Evolutionary conservation across 2,797 vertebrate species (phyloP), one percentile per base, ranked within the genome.

Genomic region (Balearica regulorum): DNA sequence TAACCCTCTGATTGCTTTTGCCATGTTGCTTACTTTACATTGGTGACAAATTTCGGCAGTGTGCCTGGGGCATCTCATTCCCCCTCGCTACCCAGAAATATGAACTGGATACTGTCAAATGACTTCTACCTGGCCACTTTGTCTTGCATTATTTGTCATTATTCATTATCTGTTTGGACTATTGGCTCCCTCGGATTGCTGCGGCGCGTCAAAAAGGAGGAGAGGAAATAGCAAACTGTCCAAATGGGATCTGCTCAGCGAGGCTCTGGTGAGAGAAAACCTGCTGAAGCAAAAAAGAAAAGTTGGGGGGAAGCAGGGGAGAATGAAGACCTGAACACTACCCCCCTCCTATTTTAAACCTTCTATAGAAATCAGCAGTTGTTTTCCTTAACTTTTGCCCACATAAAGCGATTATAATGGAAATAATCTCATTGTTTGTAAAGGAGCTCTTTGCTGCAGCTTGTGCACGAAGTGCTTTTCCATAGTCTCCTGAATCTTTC

Each of bases 1-100:
- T 97, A 98, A 98, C 97, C 84, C 96, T 95, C 79, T 85, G 82
- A 68, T 75, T 72, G 77, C 48, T 73, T 76, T 78, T 39, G 26
- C 33, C 49, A 65, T 0, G 0, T 78, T 80, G 29, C 43, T 88
- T 79, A 31, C 78, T 90, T 90, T 91, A 83, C 60, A 61, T 5
- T 43, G 58, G 48, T 72, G 51, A 82, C 46, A 89, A 66, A 94
- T 94, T 93, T 89, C 5, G 4, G 28, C 54, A 22, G 22, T 48
- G 33, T 83, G 57, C 46, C 72, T 71, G 71, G 25, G 75, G 46
- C 39, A 31, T 39, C 31, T 93, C 55, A 14, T 71, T 75, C 49
- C 64, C 15, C 49, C 33, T 85, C 6, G 1, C 55, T 80, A 46
- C 31, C 0, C 1, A 57, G 29, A 77, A 68, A 51, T 79, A 71